phyloP scores from a whole-genome alignment of 2,797 vertebrate genomes.

The Thalassophryne amazonica region DNA sequence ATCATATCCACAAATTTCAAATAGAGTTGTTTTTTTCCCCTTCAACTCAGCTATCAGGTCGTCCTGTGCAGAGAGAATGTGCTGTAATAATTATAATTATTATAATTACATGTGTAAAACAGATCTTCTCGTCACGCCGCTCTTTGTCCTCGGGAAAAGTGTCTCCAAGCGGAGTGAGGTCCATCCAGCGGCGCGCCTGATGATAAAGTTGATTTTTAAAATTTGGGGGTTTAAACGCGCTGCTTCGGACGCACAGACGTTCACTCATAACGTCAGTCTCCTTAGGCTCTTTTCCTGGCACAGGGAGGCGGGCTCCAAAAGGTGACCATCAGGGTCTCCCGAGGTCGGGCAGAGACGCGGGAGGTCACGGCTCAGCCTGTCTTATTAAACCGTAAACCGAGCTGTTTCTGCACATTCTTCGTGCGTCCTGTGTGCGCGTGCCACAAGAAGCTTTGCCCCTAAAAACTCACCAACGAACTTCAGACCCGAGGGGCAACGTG shows the following conservation, averaged over 20 bases:
- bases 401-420: not conserved
- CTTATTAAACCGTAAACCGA: constrained; percentile 33
- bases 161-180: constrained; percentile 3
- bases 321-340: constrained; percentile 42
- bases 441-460: not conserved
- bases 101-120: too few species aligned
- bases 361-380: constrained; percentile 53
- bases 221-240: constrained; percentile 38
- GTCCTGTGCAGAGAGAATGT: too few species aligned
- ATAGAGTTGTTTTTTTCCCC: not conserved
- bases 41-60: too few species aligned
- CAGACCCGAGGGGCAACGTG: constrained; percentile 1
- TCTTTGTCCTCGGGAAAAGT: not conserved
- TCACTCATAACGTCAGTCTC: too few species aligned
- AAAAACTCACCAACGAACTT: constrained; percentile 30
- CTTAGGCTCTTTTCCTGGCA: too few species aligned
- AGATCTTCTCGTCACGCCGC: not conserved
- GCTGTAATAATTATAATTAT: too few species aligned
- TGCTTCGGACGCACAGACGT: too few species aligned
- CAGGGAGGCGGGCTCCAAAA: too few species aligned
- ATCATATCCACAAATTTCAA: too few species aligned
- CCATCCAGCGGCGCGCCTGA: not conserved
- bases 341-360: constrained; percentile 49
- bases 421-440: not conserved
- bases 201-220: constrained; percentile 61